Base-by-base conservation (phyloP, 2,888 invertebrate species). In the Chymomyza procnemis region DNA sequence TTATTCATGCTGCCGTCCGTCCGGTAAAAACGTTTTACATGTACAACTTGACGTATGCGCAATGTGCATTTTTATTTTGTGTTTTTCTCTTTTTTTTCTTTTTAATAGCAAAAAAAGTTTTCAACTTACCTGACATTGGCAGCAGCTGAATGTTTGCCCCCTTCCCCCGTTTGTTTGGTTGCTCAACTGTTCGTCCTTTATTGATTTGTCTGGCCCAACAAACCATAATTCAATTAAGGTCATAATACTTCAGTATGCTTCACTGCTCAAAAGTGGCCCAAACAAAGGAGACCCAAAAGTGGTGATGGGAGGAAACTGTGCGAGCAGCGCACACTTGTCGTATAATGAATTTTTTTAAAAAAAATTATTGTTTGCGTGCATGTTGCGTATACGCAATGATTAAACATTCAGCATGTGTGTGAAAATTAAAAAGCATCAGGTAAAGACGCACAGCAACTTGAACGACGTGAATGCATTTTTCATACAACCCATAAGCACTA, bases 351-450 rank as follows among this genome's bases (percentile, higher is more conserved):
- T 56, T n/a, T n/a, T n/a, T 50, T 59, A 30, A 61, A 58, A 55
- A 41, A 41, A 41, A 41, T 4, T 41, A 41, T 41, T 50, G 46
- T 52, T 64, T 50, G 19, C n/a, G 21, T 21, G 26, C 64, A 68
- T 50, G 64, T 52, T 63, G 56, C 76, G 79, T 73, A 75, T 79
- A 79, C 79, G 71, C 61, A 67, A 68, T 58, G 79, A 77, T 85
- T 85, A 67, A 69, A 74, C 74, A 85, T 82, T 66, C 85, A 80
- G 75, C 64, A 75, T 74, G 83, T 82, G 79, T 77, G 50, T 41
- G n/a, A 12, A 12, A 12, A 41, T 50, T 61, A 30, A 56, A 12
- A 52, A 47, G 48, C 21, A 16, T 41, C 66, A 56, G 62, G 59
- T 61, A 68, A 80, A 73, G 71, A 2, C 26, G 26, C n/a, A 8